A percentile compares a stretch with the other conserved stretches of the same genome.
These are phyloP conservation scores for Apomyelois bistriatella DNA, from an alignment of 2,888 invertebrate genomes.

Conservation along the genomic window DNA sequence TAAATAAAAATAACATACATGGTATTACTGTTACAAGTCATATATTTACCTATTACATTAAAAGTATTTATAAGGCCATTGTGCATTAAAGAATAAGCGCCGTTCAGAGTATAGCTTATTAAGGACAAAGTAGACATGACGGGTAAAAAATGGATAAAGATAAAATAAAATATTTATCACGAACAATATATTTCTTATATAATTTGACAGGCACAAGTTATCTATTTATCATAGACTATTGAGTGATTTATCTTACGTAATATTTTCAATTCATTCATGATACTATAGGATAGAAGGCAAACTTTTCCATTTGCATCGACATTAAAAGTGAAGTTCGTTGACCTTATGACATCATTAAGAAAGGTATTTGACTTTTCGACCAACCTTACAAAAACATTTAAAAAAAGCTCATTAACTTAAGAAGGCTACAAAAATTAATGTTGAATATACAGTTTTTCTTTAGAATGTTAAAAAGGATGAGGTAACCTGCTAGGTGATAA, in stretches of 20 bases:
- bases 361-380: conserved; percentile 4
- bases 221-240: no score
- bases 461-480: no score
- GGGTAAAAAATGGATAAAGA: no score
- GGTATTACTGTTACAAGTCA: background rate
- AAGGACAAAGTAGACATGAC: no score
- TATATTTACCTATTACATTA: no score
- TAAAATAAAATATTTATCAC: no score
- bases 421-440: background rate
- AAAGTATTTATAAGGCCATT: no score
- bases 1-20: background rate
- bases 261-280: background rate
- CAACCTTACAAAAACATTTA: background rate
- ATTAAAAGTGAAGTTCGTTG: conserved; percentile 5
- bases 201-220: no score
- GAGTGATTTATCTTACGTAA: conserved; percentile 8
- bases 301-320: background rate
- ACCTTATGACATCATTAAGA: conserved; percentile 27
- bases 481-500: no score
- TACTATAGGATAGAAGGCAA: background rate
- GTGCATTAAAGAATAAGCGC: no score
- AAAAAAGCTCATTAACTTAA: background rate
- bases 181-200: no score
- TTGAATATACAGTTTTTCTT: background rate
- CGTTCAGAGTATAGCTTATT: no score